phyloP scores from a whole-genome alignment of 2,888 invertebrate species.

The Shargacucullia verbasci region DNA sequence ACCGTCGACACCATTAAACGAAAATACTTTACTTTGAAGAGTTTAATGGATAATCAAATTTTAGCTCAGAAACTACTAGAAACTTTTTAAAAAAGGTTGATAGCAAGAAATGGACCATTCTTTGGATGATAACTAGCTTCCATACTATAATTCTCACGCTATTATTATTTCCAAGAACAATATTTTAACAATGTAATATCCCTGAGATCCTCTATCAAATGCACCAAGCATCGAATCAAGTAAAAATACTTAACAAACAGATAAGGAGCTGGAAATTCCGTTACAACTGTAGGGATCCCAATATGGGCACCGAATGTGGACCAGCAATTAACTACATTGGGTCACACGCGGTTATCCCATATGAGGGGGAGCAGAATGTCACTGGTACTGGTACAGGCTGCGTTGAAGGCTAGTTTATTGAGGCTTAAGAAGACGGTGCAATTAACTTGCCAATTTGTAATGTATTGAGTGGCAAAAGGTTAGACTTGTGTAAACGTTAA shows the following conservation, averaged over 20 bases:
- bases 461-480: slow-evolving; percentile 28
- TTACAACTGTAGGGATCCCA: slow-evolving; percentile 47
- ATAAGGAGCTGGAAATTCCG: slow-evolving; percentile 49
- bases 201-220: neutral
- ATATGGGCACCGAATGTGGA: slow-evolving; percentile 47
- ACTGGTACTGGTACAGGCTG: slow-evolving; percentile 4
- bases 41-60: too few species aligned
- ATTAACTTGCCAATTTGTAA: slow-evolving; percentile 38
- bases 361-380: slow-evolving; percentile 37
- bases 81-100: too few species aligned
- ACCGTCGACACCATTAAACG: too few species aligned
- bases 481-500: slow-evolving; percentile 23
- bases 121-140: neutral
- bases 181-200: slow-evolving; percentile 27
- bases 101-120: too few species aligned
- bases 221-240: slow-evolving; percentile 10
- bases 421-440: slow-evolving; percentile 25
- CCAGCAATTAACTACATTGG: slow-evolving; percentile 53
- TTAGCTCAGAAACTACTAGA: too few species aligned
- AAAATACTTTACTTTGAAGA: too few species aligned
- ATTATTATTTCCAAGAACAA: slow-evolving; percentile 17
- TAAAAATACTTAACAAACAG: slow-evolving; percentile 27
- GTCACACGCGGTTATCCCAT: slow-evolving; percentile 49
- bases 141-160: slow-evolving; percentile 2
- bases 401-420: slow-evolving; percentile 31